These are phyloP conservation scores for Bruchidius siliquastri DNA, from an alignment of 2,888 invertebrate species.

Conservation along the genomic window DNA sequence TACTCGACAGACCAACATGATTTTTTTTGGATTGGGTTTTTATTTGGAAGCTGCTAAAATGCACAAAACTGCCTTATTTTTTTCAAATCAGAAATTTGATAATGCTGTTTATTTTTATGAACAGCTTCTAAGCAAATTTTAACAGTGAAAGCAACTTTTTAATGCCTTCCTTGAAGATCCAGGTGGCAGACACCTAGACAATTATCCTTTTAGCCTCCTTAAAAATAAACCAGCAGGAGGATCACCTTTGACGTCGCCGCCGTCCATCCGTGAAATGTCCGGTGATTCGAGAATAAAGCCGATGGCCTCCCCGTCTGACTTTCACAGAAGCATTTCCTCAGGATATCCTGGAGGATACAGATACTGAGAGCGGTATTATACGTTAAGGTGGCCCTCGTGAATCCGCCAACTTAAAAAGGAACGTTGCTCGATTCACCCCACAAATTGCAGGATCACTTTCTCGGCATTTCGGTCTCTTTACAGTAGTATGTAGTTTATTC, in stretches of 20 bases:
- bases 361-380: neutral
- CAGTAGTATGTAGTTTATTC: too few relatives aligned
- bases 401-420: neutral
- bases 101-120: too few relatives aligned
- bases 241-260: neutral
- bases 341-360: neutral
- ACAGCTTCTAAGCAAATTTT: too few relatives aligned
- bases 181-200: neutral
- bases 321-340: neutral
- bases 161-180: neutral
- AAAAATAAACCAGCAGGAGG: neutral
- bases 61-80: too few relatives aligned
- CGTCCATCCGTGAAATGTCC: neutral
- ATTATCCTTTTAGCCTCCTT: neutral
- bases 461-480: neutral
- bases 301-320: neutral
- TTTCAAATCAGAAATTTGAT: too few relatives aligned
- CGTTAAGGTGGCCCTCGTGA: neutral
- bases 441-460: neutral
- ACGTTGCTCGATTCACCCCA: neutral
- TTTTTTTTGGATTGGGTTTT: too few relatives aligned
- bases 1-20: neutral
- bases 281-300: neutral
- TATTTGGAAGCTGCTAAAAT: too few relatives aligned
- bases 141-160: too few relatives aligned